Evolutionary conservation across 2,113 vertebrate species (phyloP).

Genomic region (Arizona elegans): DNA sequence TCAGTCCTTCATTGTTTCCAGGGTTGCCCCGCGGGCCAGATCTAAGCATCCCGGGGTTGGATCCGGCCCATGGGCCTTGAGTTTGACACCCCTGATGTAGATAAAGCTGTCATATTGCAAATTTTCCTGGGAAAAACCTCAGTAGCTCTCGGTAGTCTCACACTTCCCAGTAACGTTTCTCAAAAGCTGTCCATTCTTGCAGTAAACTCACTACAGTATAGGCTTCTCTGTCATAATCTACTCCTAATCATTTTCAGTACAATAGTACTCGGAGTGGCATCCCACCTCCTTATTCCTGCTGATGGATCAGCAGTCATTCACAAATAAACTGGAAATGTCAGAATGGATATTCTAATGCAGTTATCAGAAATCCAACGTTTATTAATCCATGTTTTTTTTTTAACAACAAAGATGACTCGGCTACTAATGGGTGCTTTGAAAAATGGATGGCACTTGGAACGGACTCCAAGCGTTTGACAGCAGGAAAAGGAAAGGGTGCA

Average conservation of each 20-base stretch:
- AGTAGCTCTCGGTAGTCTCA: too few species aligned
- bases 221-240: background rate
- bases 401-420: background rate
- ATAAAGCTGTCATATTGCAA: too few species aligned
- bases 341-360: background rate
- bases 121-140: too few species aligned
- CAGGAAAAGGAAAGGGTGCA: background rate
- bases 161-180: too few species aligned
- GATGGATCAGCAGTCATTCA: background rate
- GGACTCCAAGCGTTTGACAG: background rate
- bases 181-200: background rate
- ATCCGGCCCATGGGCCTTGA: too few species aligned
- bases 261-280: background rate
- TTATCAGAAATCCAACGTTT: background rate
- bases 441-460: conserved; percentile 29
- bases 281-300: background rate
- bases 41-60: too few species aligned
- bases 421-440: background rate
- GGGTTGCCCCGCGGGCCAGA: too few species aligned
- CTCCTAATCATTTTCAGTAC: background rate
- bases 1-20: too few species aligned
- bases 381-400: background rate
- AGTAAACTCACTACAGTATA: background rate
- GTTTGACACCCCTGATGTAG: too few species aligned
- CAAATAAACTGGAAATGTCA: background rate